Base-by-base conservation (phyloP, 2,797 vertebrate genomes). In the Antrozous pallidus region DNA sequence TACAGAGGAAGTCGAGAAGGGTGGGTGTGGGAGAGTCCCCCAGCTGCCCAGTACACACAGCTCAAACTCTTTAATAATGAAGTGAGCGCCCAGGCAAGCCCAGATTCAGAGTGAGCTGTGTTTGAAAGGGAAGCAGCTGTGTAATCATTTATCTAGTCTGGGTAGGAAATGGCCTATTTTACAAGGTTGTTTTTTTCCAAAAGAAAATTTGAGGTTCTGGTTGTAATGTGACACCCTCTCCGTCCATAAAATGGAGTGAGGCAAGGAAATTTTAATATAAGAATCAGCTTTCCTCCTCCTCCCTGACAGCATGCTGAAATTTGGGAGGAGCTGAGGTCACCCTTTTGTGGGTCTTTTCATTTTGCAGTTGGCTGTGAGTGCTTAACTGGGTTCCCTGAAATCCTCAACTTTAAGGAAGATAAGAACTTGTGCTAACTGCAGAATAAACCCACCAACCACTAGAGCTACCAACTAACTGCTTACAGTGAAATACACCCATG, bases 361-460 rank as follows among this genome's bases (percentile, higher is more conserved):
- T 86, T 85, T 93, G 90, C 73, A 92, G 47, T 63, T 91, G 82
- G 89, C 63, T 86, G 14, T 83, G 63, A 86, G 33, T 33, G 54
- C 0, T 51, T 2, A 93, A 22, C 6, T 92, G 24, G 28, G 91
- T 94, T 83, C 77, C 61, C 78, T 91, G 81, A 28, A 88, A 61
- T 94, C 69, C 80, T 42, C 28, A 22, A 42, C n/a, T 95, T 96
- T 67, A 51, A 73, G 3, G 33, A 69, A 93, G 26, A 69, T 26
- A 40, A 73, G 54, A 83, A 36, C 38, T 38, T 74, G 24, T 63
- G 70, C 5, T 33, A 97, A 98, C 42, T 90, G 80, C 24, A 80
- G 96, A 94, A 97, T 87, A 95, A 97, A 97, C 31, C 12, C 88
- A 92, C 70, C 92, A 90, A 92, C 78, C 94, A 92, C 94, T 91